Base-by-base conservation (phyloP, 2,797 vertebrate species). In the Poliocrania exsul region DNA sequence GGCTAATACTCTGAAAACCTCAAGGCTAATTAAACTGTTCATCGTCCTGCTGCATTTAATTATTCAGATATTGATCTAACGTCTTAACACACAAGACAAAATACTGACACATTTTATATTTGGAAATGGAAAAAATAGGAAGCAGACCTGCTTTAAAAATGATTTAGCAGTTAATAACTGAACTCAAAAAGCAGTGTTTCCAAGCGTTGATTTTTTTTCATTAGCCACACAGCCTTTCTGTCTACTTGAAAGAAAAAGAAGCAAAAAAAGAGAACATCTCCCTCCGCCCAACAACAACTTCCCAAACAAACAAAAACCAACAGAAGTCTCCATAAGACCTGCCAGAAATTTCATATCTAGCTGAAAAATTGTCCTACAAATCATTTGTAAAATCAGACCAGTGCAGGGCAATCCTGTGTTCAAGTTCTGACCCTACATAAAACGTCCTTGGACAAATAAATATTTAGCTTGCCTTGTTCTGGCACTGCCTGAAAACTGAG, bases 1-100 rank as follows among this genome's bases (percentile, higher is more conserved):
- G 92, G 96, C 85, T 92, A 93, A 93, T 96, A 70, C 70, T 88
- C 91, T 57, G 62, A 86, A 96, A 94, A 96, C 95, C 85, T 91
- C 92, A 90, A 86, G 73, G 70, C 93, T 96, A 96, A 96, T 96
- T 96, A 96, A 96, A 70, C 56, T 74, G 74, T 67, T 95, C 89
- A 66, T 95, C 92, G 70, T 96, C 73, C 92, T 77, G 66, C 89
- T 96, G 95, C 66, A 93, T 92, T 94, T 92, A 96, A 96, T 96
- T 97, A 96, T 90, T 93, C 85, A 84, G 92, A 97, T 96, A 95
- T 79, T 81, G 95, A 95, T 95, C 93, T 96, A 93, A 38, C 73
- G 62, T 91, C 79, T 87, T 94, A 92, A 87, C 75, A 66, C 67
- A 95, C n/a, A 74, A 84, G 71, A 90, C 64, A 86, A 86, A 95